Base-by-base conservation (phyloP, 1,140 invertebrate species). In the Dysdera silvatica region DNA sequence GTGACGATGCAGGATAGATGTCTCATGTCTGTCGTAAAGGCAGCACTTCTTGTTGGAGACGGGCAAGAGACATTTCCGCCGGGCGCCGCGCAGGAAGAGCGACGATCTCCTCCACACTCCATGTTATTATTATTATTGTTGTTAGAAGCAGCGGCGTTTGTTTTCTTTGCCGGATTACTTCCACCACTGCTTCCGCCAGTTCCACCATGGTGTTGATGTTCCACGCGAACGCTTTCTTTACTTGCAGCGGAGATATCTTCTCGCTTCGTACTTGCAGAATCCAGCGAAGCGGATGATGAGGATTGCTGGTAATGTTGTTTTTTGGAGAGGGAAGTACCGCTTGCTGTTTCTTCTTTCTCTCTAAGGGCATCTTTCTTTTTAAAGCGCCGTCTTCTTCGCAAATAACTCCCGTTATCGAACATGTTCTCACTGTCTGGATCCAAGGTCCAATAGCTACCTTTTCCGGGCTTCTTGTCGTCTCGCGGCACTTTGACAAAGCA, bases 351-450 rank as follows among this genome's bases (percentile, higher is more conserved):
- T 54, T 61, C 89, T 70, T 92, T 92, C 71, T 93, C 89, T 67
- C 87, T 84, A 23, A 89, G 71, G 0, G 87, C 89, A 74, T 95
- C 91, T 74, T 95, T 96, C 79, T 96, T 96, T 80, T 98, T 98
- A 77, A 98, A 98, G 3, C 93, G 84, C 61, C 92, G 80, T 33
- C 91, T 79, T 10, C 94, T 82, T n/a, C 94, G 80, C 61, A 96
- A 78, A 73, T 95, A 97, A 10, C 90, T 94, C 0, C 95, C 95
- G 71, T 98, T 95, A 72, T 98, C 95, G 76, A 98, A 98, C 95
- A 98, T 98, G 74, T 97, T 96, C 72, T 95, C 91, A 43, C 86
- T 92, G 72, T 96, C 93, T 0, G 94, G 95, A 74, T 98, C 92
- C 28, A 98, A 77, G 0, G 92, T 95, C 95, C 95, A 98, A 75